phyloP scores from a whole-genome alignment of 53 echinoderm and acorn worm species.

The Pentamera pediparva region DNA sequence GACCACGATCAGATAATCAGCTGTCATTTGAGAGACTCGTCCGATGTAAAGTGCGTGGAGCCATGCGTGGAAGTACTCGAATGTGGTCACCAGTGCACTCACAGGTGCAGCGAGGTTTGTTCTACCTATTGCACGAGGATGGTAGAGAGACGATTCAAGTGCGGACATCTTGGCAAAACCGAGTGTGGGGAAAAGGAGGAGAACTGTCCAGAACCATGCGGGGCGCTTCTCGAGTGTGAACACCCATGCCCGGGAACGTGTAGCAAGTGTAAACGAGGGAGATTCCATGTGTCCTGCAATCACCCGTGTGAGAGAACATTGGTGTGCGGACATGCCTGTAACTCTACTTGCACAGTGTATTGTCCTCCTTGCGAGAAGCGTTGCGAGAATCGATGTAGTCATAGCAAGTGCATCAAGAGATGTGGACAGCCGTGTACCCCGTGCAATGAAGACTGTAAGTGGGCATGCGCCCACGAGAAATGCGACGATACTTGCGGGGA shows the following conservation, averaged over 20 bases:
- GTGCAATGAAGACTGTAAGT: conserved; percentile 73
- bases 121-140: conserved; percentile 42
- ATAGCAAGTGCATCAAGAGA: conserved; percentile 57
- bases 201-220: conserved; percentile 53
- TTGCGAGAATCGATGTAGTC: conserved; percentile 70
- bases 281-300: conserved; percentile 58
- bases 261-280: conserved; percentile 64
- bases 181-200: conserved; percentile 51
- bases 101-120: conserved; percentile 59
- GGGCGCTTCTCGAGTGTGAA: conserved; percentile 45
- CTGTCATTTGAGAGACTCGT: conserved; percentile 26
- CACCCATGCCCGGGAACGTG: conserved; percentile 72
- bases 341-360: conserved; percentile 51
- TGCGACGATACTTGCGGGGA: conserved; percentile 61
- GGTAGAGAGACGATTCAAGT: conserved; percentile 39
- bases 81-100: conserved; percentile 69
- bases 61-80: conserved; percentile 39
- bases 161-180: conserved; percentile 51
- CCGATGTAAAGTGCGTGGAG: conserved; percentile 41
- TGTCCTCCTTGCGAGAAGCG: conserved; percentile 76
- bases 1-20: conserved; percentile 34
- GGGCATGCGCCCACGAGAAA: conserved; percentile 62
- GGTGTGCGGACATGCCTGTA: conserved; percentile 81
- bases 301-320: conserved; percentile 62
- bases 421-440: conserved; percentile 68